phyloP scores from a whole-genome alignment of 2,797 vertebrate genomes.

The Apodemus agrarius region DNA sequence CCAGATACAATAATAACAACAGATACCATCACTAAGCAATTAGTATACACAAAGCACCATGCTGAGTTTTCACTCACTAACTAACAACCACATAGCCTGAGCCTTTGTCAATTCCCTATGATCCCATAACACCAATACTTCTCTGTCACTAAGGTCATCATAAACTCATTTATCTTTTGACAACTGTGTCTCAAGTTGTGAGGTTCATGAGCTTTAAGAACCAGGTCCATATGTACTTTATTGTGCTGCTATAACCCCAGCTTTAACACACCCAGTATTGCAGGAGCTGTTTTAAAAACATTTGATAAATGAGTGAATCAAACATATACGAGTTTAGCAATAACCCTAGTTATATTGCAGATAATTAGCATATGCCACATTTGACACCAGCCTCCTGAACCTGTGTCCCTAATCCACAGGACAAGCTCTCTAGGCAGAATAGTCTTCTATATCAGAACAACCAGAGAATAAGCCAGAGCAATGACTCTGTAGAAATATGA shows the following conservation, averaged over 20 bases:
- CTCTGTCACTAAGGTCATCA: background rate
- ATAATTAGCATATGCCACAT: background rate
- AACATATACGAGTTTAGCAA: background rate
- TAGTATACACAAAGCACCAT: background rate
- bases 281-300: background rate
- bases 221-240: background rate
- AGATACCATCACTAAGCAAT: background rate
- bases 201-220: background rate
- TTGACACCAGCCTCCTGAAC: background rate
- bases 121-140: background rate
- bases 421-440: background rate
- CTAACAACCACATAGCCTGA: background rate
- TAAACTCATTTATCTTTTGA: background rate
- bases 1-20: background rate
- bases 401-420: background rate
- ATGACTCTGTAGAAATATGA: background rate
- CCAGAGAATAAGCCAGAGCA: background rate
- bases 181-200: background rate
- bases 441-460: slow-evolving; percentile 20
- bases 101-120: background rate
- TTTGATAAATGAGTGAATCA: background rate
- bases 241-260: background rate
- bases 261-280: background rate
- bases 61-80: background rate
- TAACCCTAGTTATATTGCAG: background rate